Percentiles rank a stretch among this genome's conserved stretches.
These are phyloP conservation scores for Caenorhabditis tropicalis DNA, from an alignment of 1,140 invertebrate genomes.

Conservation along the genomic window DNA sequence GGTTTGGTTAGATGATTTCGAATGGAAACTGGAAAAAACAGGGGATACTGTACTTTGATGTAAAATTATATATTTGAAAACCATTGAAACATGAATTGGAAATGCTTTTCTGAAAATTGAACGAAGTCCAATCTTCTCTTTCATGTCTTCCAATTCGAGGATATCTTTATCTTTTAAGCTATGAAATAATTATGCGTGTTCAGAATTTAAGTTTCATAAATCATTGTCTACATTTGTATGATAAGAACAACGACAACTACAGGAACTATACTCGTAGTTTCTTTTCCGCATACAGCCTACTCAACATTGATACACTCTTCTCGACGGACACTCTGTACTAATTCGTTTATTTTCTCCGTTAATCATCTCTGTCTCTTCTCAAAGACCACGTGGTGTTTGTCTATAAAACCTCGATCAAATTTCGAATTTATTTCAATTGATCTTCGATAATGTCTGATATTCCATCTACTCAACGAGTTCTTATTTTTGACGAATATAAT, in stretches of 20 bases:
- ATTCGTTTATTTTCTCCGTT: background rate
- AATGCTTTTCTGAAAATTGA: too few species aligned
- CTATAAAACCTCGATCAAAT: background rate
- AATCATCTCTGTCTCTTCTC: background rate
- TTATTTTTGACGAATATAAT: constrained; percentile 23
- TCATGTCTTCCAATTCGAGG: too few species aligned
- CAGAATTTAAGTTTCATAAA: too few species aligned
- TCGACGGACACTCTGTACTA: background rate
- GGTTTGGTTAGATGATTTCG: too few species aligned
- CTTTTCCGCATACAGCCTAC: background rate
- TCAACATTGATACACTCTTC: background rate
- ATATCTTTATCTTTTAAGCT: too few species aligned
- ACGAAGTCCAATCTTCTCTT: too few species aligned
- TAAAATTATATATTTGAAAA: too few species aligned
- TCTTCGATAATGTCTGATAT: background rate
- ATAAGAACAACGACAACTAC: background rate
- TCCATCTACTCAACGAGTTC: background rate
- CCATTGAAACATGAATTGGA: too few species aligned
- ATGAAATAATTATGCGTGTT: too few species aligned
- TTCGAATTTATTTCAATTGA: background rate
- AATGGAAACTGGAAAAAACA: too few species aligned
- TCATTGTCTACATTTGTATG: too few species aligned
- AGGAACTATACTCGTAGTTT: background rate
- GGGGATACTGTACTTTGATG: too few species aligned
- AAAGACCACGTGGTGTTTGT: background rate